Evolutionary conservation across 2,888 invertebrate genomes (phyloP).

Genomic region (Tridacna crocea): DNA sequence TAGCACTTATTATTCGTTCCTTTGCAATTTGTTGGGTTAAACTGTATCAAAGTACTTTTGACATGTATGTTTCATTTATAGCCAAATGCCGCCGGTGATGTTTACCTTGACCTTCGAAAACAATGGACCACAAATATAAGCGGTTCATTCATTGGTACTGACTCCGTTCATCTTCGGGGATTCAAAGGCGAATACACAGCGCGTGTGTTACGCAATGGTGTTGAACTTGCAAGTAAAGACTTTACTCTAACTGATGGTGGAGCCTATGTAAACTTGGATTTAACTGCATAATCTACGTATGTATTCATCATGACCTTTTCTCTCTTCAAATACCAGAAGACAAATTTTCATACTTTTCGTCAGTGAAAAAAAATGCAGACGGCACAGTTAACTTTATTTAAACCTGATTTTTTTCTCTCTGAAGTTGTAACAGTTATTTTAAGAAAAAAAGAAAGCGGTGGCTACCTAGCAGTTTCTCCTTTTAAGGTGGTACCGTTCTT

Average conservation of each 20-base stretch:
- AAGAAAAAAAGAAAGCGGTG: too few species aligned
- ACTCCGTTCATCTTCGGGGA: constrained; percentile 10
- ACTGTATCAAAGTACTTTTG: background rate
- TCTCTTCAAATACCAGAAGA: too few species aligned
- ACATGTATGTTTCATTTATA: background rate
- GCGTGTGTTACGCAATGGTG: background rate
- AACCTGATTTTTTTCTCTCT: too few species aligned
- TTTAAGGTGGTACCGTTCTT: too few species aligned
- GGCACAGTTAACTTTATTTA: too few species aligned
- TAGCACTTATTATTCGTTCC: too few species aligned
- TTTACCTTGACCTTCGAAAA: constrained; percentile 5
- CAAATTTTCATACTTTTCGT: too few species aligned
- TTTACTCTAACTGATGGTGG: constrained; percentile 5
- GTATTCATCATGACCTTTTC: too few species aligned
- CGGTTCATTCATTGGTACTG: background rate
- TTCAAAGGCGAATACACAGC: constrained; percentile 16
- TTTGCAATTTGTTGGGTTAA: too few species aligned
- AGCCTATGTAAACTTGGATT: background rate
- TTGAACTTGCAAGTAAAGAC: background rate
- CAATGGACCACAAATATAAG: constrained; percentile 1
- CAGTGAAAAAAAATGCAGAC: too few species aligned
- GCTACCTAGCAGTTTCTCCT: too few species aligned
- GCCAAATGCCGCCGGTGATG: constrained; percentile 15
- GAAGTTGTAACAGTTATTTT: too few species aligned
- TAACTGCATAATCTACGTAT: background rate